Percentiles rank a stretch among this genome's conserved stretches.
Conservation (phyloP, 1,140 invertebrate species). For the Grapholita molesta region DNA sequence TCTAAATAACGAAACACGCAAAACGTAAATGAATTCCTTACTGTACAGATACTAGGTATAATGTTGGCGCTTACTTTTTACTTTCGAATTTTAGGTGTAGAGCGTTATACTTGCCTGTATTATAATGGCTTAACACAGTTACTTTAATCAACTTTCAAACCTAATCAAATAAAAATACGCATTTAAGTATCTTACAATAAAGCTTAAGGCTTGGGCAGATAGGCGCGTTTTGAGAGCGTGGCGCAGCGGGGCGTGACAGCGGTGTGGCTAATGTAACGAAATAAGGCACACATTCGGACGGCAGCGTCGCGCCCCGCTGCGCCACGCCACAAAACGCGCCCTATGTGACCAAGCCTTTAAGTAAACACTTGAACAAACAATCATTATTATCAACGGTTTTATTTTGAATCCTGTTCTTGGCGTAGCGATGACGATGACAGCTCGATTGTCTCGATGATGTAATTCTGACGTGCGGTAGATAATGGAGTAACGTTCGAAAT, state of each 20-base stretch:
- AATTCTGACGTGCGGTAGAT: constrained; percentile 39
- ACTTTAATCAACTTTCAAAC: neutral
- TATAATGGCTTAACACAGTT: neutral
- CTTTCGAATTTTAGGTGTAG: neutral
- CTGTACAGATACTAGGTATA: neutral
- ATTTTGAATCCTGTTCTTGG: constrained; percentile 16
- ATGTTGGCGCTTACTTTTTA: neutral
- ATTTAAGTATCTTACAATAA: no score
- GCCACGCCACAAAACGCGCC: no score
- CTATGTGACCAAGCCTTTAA: no score
- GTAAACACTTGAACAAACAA: no score
- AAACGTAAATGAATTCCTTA: neutral
- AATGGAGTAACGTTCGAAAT: constrained; percentile 46
- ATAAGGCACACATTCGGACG: no score
- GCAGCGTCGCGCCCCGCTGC: no score
- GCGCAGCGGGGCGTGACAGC: no score
- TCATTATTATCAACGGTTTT: constrained; percentile 21
- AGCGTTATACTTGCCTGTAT: neutral
- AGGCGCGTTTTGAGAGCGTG: no score
- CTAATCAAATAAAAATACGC: no score
- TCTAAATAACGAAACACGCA: neutral
- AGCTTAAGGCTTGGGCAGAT: no score
- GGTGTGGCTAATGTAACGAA: no score
- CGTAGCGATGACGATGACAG: constrained; percentile 11
- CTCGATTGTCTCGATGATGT: constrained; percentile 36